phyloP scores from a whole-genome alignment of 2,888 invertebrate species.

The Machimus rusticus region DNA sequence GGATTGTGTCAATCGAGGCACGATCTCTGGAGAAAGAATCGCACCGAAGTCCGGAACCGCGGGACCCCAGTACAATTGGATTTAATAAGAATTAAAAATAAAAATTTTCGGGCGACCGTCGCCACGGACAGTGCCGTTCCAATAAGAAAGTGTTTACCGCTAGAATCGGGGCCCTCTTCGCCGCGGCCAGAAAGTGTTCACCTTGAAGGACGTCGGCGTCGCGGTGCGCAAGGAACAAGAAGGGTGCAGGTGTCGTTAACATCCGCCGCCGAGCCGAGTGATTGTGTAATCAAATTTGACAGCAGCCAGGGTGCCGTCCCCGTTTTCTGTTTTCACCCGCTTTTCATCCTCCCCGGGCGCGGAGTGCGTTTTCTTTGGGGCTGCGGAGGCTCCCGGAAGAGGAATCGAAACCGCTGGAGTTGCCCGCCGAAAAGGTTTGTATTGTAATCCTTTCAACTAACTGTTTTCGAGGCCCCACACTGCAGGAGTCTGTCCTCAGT shows the following conservation, averaged over 20 bases:
- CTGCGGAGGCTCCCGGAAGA: not conserved
- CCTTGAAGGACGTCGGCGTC: conserved; percentile 16
- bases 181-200: not conserved
- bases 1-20: not conserved
- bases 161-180: not conserved
- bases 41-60: not conserved
- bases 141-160: conserved; percentile 5
- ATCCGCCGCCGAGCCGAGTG: conserved; percentile 1
- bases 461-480: not conserved
- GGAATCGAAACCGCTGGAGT: not conserved
- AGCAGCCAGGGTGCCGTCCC: not conserved
- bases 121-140: not conserved
- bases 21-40: not conserved
- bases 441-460: not conserved
- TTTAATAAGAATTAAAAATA: not conserved
- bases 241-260: conserved; percentile 31
- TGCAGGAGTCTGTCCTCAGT: not conserved
- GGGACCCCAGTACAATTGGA: not conserved
- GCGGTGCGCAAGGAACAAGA: conserved; percentile 5
- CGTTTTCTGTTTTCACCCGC: not conserved
- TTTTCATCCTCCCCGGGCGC: not conserved
- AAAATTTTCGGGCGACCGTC: not conserved
- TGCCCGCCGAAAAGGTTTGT: not conserved
- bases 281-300: conserved; percentile 27
- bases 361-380: not conserved